Evolutionary conservation across 2,797 vertebrate genomes (phyloP).

Genomic region (Brachyrhaphis roseni): DNA sequence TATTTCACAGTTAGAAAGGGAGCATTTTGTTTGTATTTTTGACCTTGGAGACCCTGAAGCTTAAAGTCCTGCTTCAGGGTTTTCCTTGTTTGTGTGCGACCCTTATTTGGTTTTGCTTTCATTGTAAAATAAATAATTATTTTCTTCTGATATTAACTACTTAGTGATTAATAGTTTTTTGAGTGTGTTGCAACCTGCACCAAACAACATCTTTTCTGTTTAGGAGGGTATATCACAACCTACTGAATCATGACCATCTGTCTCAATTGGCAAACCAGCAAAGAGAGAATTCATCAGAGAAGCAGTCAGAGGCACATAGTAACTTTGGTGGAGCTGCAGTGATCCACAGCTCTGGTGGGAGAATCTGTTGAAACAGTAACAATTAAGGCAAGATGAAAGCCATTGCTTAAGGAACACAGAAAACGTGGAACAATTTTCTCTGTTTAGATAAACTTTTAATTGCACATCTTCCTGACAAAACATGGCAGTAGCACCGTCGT

Average conservation of each 20-base stretch:
- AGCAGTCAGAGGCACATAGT: not conserved
- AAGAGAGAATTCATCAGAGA: not conserved
- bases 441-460: not conserved
- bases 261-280: not conserved
- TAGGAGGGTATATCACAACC: not conserved
- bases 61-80: not conserved
- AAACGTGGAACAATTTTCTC: not conserved
- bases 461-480: not conserved
- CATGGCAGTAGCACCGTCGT: not conserved
- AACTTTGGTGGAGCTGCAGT: not conserved
- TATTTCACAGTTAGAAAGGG: not conserved
- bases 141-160: not conserved
- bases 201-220: not conserved
- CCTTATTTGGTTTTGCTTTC: not conserved
- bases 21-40: not conserved
- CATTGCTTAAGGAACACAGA: not conserved
- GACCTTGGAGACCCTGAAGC: not conserved
- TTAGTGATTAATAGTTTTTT: not conserved
- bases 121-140: not conserved
- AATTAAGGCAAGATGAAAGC: not conserved
- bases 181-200: no score
- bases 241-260: not conserved
- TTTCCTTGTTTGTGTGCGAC: not conserved
- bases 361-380: not conserved
- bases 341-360: not conserved